A percentile compares a stretch with the other conserved stretches of the same genome.
Evolutionary conservation across 1,140 invertebrate species (phyloP).

Genomic region (Heliconius eleuchia): DNA sequence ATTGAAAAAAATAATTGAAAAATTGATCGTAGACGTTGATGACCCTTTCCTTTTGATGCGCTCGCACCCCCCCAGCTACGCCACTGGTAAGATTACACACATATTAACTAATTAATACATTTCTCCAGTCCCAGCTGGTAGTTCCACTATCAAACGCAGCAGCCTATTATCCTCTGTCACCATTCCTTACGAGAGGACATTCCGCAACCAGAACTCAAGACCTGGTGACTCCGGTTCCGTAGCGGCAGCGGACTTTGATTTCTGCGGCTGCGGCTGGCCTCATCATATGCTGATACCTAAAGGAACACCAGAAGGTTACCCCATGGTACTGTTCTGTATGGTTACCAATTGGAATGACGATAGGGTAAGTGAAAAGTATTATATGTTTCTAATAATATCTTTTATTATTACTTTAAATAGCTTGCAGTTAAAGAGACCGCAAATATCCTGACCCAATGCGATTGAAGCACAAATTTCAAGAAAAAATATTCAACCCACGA

Average conservation of each 20-base stretch:
- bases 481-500: too few species aligned
- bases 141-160: constrained; percentile 83
- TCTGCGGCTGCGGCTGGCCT: constrained; percentile 94
- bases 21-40: too few species aligned
- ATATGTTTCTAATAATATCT: too few species aligned
- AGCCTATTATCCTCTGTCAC: constrained; percentile 87
- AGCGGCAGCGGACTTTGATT: constrained; percentile 85
- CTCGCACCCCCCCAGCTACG: too few species aligned
- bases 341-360: constrained; percentile 88
- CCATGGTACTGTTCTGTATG: constrained; percentile 90
- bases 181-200: constrained; percentile 87
- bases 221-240: constrained; percentile 78
- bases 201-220: constrained; percentile 83
- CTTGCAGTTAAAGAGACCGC: too few species aligned
- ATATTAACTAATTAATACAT: neutral
- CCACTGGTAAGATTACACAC: too few species aligned
- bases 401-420: too few species aligned
- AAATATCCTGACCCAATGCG: too few species aligned
- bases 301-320: constrained; percentile 85
- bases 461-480: too few species aligned
- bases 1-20: too few species aligned
- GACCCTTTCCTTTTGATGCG: too few species aligned
- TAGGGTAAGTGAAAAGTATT: constrained; percentile 72
- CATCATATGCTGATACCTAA: constrained; percentile 90
- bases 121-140: constrained; percentile 82